Conservation (phyloP, 2,113 vertebrate species). For the Oryctolagus cuniculus region mOryCun1.1 NC_091444.1:4652001-4652500, state of each 20-base stretch:
- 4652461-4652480: neutral
- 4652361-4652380: neutral
- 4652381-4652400: neutral
- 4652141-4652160: neutral
- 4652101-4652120: neutral
- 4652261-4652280: neutral
- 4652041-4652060: fast-evolving
- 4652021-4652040: neutral
- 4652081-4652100: neutral
- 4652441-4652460: neutral
- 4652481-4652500: neutral
- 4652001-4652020: neutral
- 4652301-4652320: no score
- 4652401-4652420: neutral
- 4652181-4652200: neutral
- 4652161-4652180: neutral
- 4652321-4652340: neutral
- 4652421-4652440: neutral
- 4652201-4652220: neutral
- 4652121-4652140: neutral
- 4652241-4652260: neutral
- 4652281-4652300: neutral
- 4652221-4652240: neutral
- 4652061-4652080: no score
- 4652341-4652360: neutral